Base-by-base conservation (phyloP, 1,140 invertebrate species). In the Agrypnia vestita region DNA sequence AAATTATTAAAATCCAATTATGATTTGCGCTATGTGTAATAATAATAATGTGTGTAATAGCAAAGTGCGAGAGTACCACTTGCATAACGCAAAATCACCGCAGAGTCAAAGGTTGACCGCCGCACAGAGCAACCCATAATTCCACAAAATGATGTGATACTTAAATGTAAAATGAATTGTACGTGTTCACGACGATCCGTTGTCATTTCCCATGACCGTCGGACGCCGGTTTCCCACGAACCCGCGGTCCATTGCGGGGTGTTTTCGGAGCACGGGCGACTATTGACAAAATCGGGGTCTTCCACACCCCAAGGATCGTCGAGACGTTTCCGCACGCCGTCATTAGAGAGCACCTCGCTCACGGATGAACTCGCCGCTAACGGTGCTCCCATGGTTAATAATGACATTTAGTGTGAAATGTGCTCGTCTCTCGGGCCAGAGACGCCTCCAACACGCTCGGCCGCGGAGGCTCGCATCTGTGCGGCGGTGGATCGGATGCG, bases 91-190 rank as follows among this genome's bases (percentile, higher is more conserved):
- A 35, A 35, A 35, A 47, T 19, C 35, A 43, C 25, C 25, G 10
- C 25, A 13, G 19, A 35, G 25, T 35, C 25, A 78, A 78, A 78
- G 76, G 76, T 78, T 78, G 69, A 73, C 47, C 51, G 46, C 62
- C 61, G 21, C 76, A 69, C 44, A 67, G n/a, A 62, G 56, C 75
- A 79, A 82, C 81, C 81, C 78, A 82, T 82, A 82, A 82, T 82
- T 82, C 81, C 51, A 82, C 81, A 82, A 82, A 82, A 82, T 82
- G 81, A 80, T 82, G 80, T 76, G 81, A 82, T 82, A 82, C 80
- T 82, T 82, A 82, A 72, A 82, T 76, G 81, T 82, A 79, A 82
- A 82, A 82, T 82, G 81, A 82, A 82, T 56, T 79, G 78, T 82
- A 82, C 81, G 81, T 82, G 81, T 80, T 79, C 81, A 77, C 74